phyloP scores from a whole-genome alignment of 2,797 vertebrate species.

The Sebastes hopkinsi region DNA sequence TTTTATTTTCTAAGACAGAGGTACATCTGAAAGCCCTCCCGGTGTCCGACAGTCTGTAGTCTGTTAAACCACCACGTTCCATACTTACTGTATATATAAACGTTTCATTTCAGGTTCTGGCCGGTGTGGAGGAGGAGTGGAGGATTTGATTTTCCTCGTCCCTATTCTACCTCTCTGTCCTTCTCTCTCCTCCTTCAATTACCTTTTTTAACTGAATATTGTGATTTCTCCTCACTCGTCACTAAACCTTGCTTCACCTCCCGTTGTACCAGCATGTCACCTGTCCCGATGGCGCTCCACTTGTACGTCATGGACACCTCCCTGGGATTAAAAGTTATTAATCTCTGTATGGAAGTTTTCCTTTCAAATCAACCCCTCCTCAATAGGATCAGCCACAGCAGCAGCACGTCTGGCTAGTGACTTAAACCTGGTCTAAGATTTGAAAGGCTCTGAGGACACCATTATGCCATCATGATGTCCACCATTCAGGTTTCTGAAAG shows the following conservation, averaged over 20 bases:
- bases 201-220: constrained; percentile 10
- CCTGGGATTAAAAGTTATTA: not conserved
- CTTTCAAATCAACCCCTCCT: not conserved
- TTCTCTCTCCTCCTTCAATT: not conserved
- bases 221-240: constrained; percentile 11
- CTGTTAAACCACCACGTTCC: not conserved
- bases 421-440: not conserved
- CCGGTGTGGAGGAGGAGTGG: constrained; percentile 2
- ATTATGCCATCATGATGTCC: not conserved
- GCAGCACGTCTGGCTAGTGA: not conserved
- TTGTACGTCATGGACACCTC: not conserved
- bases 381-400: not conserved
- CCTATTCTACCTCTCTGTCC: not conserved
- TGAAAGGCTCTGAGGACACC: not conserved
- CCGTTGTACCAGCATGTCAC: constrained; percentile 11
- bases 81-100: not conserved
- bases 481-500: not conserved
- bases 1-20: constrained; percentile 22
- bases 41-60: not conserved
- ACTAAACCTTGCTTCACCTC: constrained; percentile 12
- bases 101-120: constrained; percentile 42
- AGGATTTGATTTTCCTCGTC: not conserved
- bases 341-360: not conserved
- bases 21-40: not conserved
- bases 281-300: not conserved